Evolutionary conservation across 2,113 vertebrate genomes (phyloP).

Genomic region (Benitochromis conjunctus): DNA sequence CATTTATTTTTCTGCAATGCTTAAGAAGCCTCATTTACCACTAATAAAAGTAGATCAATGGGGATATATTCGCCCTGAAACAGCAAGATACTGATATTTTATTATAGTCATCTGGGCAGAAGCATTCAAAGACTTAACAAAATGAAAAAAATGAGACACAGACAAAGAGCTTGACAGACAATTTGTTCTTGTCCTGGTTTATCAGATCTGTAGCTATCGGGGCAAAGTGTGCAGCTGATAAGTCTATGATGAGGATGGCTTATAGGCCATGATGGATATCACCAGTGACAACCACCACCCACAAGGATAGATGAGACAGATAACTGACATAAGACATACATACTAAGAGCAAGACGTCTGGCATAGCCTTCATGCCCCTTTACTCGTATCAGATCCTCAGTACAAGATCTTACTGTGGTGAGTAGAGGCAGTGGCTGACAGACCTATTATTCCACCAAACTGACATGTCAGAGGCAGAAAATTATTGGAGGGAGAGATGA

Average conservation of each 20-base stretch:
- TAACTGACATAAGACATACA: constrained; percentile 41
- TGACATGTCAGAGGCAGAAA: constrained; percentile 5
- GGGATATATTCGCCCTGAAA: neutral
- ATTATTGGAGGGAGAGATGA: neutral
- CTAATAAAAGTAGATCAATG: neutral
- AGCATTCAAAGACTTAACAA: neutral
- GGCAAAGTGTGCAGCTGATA: neutral
- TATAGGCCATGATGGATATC: constrained; percentile 35
- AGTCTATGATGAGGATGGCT: constrained; percentile 28
- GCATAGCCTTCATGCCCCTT: neutral
- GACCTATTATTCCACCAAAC: constrained; percentile 5
- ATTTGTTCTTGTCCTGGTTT: constrained; percentile 38
- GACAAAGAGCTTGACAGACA: constrained; percentile 28
- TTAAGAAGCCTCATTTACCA: neutral
- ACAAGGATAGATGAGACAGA: constrained; percentile 19
- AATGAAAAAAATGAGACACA: neutral
- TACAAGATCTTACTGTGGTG: neutral
- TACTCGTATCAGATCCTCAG: constrained; percentile 8
- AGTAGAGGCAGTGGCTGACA: neutral
- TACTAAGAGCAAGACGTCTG: neutral
- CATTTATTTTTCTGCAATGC: neutral
- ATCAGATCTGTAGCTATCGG: constrained; percentile 36
- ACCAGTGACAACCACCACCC: constrained; percentile 38
- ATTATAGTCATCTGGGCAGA: neutral
- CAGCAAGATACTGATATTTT: neutral